Evolutionary conservation across 2,888 invertebrate species (phyloP).

Genomic region (Megamerina dolium): DNA sequence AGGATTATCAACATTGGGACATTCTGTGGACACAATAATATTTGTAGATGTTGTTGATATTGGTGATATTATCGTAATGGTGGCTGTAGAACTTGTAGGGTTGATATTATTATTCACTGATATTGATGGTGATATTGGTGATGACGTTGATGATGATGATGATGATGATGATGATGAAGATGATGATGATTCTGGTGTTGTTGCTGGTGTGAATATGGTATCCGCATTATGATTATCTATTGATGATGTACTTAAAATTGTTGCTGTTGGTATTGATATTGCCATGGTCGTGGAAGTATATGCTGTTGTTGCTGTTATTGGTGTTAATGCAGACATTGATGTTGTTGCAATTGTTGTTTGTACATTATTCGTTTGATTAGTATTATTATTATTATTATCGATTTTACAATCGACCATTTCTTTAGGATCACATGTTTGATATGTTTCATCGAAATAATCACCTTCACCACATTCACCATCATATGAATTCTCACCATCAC

Average conservation of each 20-base stretch:
- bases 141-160: background rate
- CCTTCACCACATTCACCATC: conserved; percentile 35
- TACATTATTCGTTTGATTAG: background rate
- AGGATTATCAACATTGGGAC: conserved; percentile 32
- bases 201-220: background rate
- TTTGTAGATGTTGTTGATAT: background rate
- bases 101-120: no score
- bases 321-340: background rate
- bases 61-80: background rate
- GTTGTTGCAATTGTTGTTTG: background rate
- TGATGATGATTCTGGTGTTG: background rate
- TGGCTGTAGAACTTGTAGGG: no score
- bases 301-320: background rate
- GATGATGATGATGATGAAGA: background rate
- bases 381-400: no score
- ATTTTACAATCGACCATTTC: conserved; percentile 23
- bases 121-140: conserved; percentile 1
- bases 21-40: conserved; percentile 14
- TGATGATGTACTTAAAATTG: background rate
- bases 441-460: conserved; percentile 26
- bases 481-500: conserved; percentile 35
- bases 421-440: conserved; percentile 30
- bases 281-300: background rate
- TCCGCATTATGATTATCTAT: background rate
- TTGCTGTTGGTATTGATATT: background rate